A percentile compares a stretch with the other conserved stretches of the same genome.
Evolutionary conservation across 2,888 invertebrate genomes (phyloP).

Genomic region (Hirtodrosophila histrioides): DNA sequence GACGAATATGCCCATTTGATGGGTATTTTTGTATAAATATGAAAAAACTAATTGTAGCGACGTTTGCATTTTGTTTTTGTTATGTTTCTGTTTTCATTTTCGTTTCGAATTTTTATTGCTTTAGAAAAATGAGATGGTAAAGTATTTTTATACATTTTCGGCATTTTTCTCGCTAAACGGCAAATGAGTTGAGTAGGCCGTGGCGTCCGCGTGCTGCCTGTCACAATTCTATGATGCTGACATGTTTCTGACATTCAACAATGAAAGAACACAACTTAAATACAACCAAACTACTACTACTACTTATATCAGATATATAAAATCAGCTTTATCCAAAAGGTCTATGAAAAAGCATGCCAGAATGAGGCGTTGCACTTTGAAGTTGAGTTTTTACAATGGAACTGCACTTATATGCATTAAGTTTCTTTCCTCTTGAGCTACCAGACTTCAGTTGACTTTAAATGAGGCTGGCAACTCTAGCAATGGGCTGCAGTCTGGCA

Average conservation of each 20-base stretch:
- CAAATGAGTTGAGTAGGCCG: slow-evolving; percentile 19
- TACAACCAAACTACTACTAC: no score
- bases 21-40: slow-evolving; percentile 3
- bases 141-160: slow-evolving; percentile 23
- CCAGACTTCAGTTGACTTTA: no score
- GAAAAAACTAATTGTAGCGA: slow-evolving; percentile 26
- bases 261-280: neutral
- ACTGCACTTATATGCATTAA: no score
- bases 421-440: no score
- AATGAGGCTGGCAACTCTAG: no score
- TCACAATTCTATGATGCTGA: slow-evolving; percentile 53
- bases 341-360: no score
- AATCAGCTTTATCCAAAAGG: no score
- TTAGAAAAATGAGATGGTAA: slow-evolving; percentile 23
- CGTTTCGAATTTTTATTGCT: slow-evolving; percentile 30
- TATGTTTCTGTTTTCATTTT: slow-evolving; percentile 3
- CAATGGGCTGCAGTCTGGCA: no score
- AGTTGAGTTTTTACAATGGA: no score
- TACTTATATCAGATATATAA: no score
- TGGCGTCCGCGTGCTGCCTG: slow-evolving; percentile 64
- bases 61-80: slow-evolving; percentile 3
- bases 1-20: slow-evolving; percentile 14
- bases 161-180: slow-evolving; percentile 2
- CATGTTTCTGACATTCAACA: slow-evolving; percentile 41
- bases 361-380: no score